Conservation (phyloP, 2,888 invertebrate species). For the Aricia artaxerxes region DNA sequence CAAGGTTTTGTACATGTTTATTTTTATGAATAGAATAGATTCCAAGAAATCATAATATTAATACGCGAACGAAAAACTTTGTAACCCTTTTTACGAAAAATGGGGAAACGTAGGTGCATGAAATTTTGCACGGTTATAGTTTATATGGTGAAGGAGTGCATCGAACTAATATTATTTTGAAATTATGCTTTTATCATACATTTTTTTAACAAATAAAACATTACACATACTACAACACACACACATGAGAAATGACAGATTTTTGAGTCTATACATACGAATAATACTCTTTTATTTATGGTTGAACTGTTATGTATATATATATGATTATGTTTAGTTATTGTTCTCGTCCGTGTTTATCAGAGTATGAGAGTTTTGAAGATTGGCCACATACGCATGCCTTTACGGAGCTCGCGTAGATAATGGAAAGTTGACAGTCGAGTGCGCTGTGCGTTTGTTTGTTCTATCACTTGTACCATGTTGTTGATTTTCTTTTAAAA, state of each 20-base stretch:
- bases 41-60: neutral
- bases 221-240: too few relatives aligned
- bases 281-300: too few relatives aligned
- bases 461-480: neutral
- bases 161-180: too few relatives aligned
- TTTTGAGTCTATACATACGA: too few relatives aligned
- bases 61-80: neutral
- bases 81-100: neutral
- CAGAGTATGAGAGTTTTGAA: constrained; percentile 27
- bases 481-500: neutral
- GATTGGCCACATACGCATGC: constrained; percentile 16
- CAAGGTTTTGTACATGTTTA: constrained; percentile 4
- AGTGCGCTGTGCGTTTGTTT: neutral
- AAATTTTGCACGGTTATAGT: too few relatives aligned
- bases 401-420: neutral
- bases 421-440: constrained; percentile 20
- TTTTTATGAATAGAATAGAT: neutral
- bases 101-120: too few relatives aligned
- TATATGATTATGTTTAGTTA: neutral
- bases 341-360: constrained; percentile 15
- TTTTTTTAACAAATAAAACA: too few relatives aligned
- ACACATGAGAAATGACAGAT: too few relatives aligned
- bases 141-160: too few relatives aligned
- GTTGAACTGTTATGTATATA: too few relatives aligned
- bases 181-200: too few relatives aligned